Evolutionary conservation across 2,797 vertebrate species (phyloP).

Genomic region (Pyrocephalus nanus): DNA sequence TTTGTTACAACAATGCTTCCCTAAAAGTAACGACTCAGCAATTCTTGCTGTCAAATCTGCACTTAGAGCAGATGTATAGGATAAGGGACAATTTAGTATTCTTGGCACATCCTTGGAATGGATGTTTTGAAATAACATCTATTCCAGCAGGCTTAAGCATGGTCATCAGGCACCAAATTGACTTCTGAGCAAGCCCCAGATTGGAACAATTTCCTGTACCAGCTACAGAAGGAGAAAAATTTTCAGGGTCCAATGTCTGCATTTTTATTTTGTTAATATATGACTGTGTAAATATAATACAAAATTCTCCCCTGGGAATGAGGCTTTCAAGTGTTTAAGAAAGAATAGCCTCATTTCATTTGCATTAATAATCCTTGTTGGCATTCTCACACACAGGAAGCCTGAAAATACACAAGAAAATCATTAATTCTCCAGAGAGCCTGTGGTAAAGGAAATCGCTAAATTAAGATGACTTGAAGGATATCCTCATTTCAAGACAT

Average conservation of each 20-base stretch:
- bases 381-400: neutral
- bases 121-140: neutral
- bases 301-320: neutral
- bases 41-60: neutral
- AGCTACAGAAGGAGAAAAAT: neutral
- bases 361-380: neutral
- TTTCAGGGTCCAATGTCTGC: neutral
- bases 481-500: neutral
- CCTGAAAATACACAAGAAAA: conserved; percentile 9
- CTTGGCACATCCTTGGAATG: neutral
- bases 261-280: neutral
- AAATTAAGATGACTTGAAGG: neutral
- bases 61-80: neutral
- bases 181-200: neutral
- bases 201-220: neutral
- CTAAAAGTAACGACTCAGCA: neutral
- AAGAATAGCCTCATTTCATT: neutral
- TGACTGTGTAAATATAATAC: neutral
- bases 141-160: neutral
- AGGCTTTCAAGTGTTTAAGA: neutral
- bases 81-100: neutral
- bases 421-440: neutral
- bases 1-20: neutral
- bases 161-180: neutral
- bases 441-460: neutral